phyloP scores from a whole-genome alignment of 2,888 invertebrate species.

The Oscheius sp. region DNA sequence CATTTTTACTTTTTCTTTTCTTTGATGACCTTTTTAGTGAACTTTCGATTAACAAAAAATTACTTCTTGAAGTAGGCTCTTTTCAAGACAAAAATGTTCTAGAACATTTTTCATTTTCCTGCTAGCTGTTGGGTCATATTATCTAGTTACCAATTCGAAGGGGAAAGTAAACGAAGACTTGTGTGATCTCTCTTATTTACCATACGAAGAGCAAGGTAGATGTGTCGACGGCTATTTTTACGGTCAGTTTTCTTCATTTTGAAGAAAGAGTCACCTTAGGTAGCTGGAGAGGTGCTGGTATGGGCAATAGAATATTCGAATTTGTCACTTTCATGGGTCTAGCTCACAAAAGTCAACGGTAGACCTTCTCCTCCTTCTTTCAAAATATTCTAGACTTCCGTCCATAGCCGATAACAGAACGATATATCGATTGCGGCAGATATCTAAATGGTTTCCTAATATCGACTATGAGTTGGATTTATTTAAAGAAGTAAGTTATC shows the following conservation, averaged over 20 bases:
- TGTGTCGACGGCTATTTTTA: conserved; percentile 13
- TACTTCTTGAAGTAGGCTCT: too few species aligned
- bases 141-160: too few species aligned
- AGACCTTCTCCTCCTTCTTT: background rate
- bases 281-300: background rate
- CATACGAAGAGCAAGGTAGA: background rate
- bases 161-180: too few species aligned
- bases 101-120: too few species aligned
- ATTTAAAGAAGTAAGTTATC: background rate
- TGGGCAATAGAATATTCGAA: conserved; percentile 16
- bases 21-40: too few species aligned
- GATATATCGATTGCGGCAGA: background rate
- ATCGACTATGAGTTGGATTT: background rate
- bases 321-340: conserved; percentile 2
- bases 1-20: too few species aligned
- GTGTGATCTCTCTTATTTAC: too few species aligned
- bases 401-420: background rate
- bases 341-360: conserved; percentile 2
- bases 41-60: too few species aligned
- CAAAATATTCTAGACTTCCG: background rate
- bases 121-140: too few species aligned
- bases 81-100: too few species aligned
- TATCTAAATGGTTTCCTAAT: conserved; percentile 2
- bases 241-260: conserved; percentile 10
- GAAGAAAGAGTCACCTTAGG: too few species aligned